Evolutionary conservation across 2,888 invertebrate genomes (phyloP).

Genomic region (Torymus aiolomorphi): DNA sequence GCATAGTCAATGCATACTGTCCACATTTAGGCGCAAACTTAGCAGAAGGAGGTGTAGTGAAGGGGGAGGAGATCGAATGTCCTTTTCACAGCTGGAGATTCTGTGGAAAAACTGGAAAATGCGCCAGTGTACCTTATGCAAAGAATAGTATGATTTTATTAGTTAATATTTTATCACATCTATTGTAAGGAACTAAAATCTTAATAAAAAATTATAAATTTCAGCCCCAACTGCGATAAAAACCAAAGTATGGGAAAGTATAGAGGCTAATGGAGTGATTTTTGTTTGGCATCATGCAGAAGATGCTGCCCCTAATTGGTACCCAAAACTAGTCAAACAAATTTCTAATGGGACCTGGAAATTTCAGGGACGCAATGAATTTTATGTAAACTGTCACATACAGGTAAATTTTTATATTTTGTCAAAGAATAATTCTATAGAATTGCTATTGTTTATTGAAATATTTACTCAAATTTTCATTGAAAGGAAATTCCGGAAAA

Average conservation of each 20-base stretch:
- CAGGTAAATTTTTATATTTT: conserved; percentile 78
- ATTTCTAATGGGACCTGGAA: conserved; percentile 79
- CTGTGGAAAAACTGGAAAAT: conserved; percentile 84
- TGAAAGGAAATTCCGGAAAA: conserved; percentile 93
- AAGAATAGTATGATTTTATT: conserved; percentile 67
- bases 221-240: conserved; percentile 84
- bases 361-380: conserved; percentile 88
- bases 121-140: conserved; percentile 85
- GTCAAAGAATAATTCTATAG: no score
- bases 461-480: conserved; percentile 7
- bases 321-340: conserved; percentile 78
- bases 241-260: conserved; percentile 82
- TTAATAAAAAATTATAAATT: conserved; percentile 23
- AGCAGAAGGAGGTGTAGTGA: conserved; percentile 86
- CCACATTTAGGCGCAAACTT: conserved; percentile 94
- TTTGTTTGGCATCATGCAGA: conserved; percentile 92
- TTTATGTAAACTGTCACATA: conserved; percentile 85
- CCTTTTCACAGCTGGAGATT: conserved; percentile 95
- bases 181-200: background rate
- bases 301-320: conserved; percentile 83
- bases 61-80: conserved; percentile 88
- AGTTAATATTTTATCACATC: background rate
- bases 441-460: no score
- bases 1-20: conserved; percentile 90
- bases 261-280: conserved; percentile 85